Conservation (phyloP, 2,797 vertebrate species). For the Epinephelus coioides region DNA sequence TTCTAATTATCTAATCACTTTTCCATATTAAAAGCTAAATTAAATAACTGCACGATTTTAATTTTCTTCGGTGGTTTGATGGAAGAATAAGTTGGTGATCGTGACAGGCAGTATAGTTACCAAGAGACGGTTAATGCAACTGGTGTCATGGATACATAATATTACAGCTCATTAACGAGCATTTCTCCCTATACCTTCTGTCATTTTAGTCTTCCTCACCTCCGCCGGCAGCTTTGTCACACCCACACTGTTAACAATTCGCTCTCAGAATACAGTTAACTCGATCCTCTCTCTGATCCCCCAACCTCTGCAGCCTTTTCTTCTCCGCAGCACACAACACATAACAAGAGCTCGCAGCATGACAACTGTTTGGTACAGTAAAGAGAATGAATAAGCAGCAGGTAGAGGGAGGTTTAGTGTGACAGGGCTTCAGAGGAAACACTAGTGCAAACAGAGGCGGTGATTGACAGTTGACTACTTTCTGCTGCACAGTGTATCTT, state of each 20-base stretch:
- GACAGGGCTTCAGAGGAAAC: slow-evolving; percentile 51
- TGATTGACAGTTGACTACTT: slow-evolving; percentile 69
- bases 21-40: neutral
- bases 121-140: neutral
- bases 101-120: neutral
- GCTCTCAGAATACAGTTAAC: slow-evolving; percentile 10
- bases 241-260: slow-evolving; percentile 22
- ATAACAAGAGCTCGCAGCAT: slow-evolving; percentile 10
- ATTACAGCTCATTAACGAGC: slow-evolving; percentile 22
- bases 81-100: slow-evolving; percentile 3
- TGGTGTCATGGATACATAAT: slow-evolving; percentile 13
- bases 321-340: slow-evolving; percentile 28
- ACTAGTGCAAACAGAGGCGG: slow-evolving; percentile 22
- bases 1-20: neutral
- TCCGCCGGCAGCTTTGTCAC: slow-evolving; percentile 5
- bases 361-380: slow-evolving; percentile 12
- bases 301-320: slow-evolving; percentile 1
- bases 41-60: neutral
- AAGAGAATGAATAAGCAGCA: slow-evolving; percentile 45
- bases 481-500: slow-evolving; percentile 42
- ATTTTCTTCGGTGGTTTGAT: neutral
- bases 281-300: slow-evolving; percentile 11
- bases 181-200: slow-evolving; percentile 7
- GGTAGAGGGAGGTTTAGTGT: slow-evolving; percentile 24
- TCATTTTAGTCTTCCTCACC: slow-evolving; percentile 5